Percentiles rank a stretch among this genome's conserved stretches.
phyloP scores from a whole-genome alignment of 2,888 invertebrate genomes.

The Hypselothyrea guttata region DNA sequence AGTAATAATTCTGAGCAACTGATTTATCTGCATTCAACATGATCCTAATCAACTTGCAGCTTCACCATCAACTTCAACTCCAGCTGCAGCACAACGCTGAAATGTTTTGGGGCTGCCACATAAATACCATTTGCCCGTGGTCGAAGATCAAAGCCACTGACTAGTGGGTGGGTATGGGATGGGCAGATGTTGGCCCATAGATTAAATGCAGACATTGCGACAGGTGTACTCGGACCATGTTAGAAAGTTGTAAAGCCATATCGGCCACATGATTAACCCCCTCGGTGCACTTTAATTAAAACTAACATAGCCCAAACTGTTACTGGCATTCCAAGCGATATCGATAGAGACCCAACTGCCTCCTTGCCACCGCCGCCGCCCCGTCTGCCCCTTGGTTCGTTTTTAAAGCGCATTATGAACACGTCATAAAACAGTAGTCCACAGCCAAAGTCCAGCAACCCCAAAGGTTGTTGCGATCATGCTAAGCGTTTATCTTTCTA shows the following conservation, averaged over 20 bases:
- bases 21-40: slow-evolving; percentile 61
- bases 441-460: slow-evolving; percentile 38
- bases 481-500: slow-evolving; percentile 48
- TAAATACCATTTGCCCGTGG: slow-evolving; percentile 57
- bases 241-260: slow-evolving; percentile 40
- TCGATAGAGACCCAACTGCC: slow-evolving; percentile 4
- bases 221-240: slow-evolving; percentile 34
- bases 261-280: slow-evolving; percentile 31
- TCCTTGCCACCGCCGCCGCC: background rate
- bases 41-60: slow-evolving; percentile 55
- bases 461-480: slow-evolving; percentile 40
- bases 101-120: slow-evolving; percentile 44
- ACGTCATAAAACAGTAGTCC: slow-evolving; percentile 53
- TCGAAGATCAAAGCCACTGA: slow-evolving; percentile 63
- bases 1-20: slow-evolving; percentile 43
- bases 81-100: slow-evolving; percentile 13
- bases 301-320: slow-evolving; percentile 25
- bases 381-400: slow-evolving; percentile 5
- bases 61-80: slow-evolving; percentile 44
- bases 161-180: slow-evolving; percentile 21
- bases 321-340: slow-evolving; percentile 39
- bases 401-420: slow-evolving; percentile 12
- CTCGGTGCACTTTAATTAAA: slow-evolving; percentile 57
- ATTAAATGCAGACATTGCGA: slow-evolving; percentile 35
- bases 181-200: slow-evolving; percentile 40